These are phyloP conservation scores for Synanthedon formicaeformis DNA, from an alignment of 2,888 invertebrate species.

Conservation along the genomic window DNA sequence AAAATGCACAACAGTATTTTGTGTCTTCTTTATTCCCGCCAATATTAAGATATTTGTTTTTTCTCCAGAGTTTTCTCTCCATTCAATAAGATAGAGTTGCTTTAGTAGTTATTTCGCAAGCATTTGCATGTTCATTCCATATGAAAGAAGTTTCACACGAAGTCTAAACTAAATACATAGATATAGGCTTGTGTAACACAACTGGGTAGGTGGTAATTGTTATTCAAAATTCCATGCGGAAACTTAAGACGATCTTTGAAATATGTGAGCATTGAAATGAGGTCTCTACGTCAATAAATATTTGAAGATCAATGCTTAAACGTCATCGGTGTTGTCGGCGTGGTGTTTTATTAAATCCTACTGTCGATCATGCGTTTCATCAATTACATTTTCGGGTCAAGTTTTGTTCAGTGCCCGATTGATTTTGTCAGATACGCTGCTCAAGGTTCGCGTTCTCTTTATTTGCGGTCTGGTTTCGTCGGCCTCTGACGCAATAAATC, in stretches of 20 bases:
- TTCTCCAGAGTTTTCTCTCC: background rate
- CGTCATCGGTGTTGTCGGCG: background rate
- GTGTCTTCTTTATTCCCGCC: too few relatives aligned
- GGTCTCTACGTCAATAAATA: background rate
- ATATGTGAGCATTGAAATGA: background rate
- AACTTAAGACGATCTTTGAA: too few relatives aligned
- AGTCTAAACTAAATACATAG: background rate
- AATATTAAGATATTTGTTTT: background rate
- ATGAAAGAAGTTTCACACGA: conserved; percentile 1
- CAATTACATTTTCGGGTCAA: conserved; percentile 61
- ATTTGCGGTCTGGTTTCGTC: conserved; percentile 66
- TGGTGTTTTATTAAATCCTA: conserved; percentile 7
- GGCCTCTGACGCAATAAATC: conserved; percentile 66
- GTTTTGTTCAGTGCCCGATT: conserved; percentile 63
- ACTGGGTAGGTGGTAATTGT: conserved; percentile 24
- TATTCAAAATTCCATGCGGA: too few relatives aligned
- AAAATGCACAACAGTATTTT: too few relatives aligned
- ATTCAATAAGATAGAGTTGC: background rate
- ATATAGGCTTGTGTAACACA: conserved; percentile 1
- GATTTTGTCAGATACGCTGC: conserved; percentile 67
- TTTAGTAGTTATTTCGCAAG: background rate
- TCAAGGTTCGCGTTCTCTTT: conserved; percentile 69
- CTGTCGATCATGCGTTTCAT: conserved; percentile 32
- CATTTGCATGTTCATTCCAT: background rate
- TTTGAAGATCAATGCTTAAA: background rate